phyloP scores from a whole-genome alignment of 2,888 invertebrate genomes.

The Zele albiditarsus region DNA sequence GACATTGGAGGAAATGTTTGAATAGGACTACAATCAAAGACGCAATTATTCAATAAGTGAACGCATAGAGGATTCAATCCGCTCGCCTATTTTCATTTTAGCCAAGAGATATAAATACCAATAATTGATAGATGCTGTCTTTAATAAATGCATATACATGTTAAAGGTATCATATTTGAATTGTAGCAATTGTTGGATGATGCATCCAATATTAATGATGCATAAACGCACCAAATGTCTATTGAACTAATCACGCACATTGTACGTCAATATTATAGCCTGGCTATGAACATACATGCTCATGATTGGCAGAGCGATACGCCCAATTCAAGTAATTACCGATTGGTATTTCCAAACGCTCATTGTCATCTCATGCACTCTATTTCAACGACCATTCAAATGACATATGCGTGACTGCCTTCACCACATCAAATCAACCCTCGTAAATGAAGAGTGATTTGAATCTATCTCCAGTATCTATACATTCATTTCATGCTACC shows the following conservation, averaged over 20 bases:
- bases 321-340: not conserved
- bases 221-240: not conserved
- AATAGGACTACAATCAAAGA: too few species aligned
- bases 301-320: not conserved
- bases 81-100: too few species aligned
- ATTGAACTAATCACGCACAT: not conserved
- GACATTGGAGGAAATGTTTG: too few species aligned
- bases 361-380: not conserved
- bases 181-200: too few species aligned
- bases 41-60: too few species aligned
- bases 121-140: too few species aligned
- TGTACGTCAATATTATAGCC: not conserved
- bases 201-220: not conserved
- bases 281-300: not conserved
- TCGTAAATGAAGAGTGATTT: not conserved
- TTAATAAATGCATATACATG: too few species aligned
- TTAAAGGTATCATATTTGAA: too few species aligned
- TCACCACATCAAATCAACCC: not conserved
- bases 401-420: not conserved
- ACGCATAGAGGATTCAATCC: too few species aligned
- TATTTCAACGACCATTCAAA: not conserved
- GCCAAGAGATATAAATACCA: too few species aligned
- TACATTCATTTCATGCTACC: not conserved
- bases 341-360: not conserved
- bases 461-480: not conserved